Percentiles rank a stretch among this genome's conserved stretches.
phyloP scores from a whole-genome alignment of 2,113 vertebrate species.

The Brienomyrus brachyistius region DNA sequence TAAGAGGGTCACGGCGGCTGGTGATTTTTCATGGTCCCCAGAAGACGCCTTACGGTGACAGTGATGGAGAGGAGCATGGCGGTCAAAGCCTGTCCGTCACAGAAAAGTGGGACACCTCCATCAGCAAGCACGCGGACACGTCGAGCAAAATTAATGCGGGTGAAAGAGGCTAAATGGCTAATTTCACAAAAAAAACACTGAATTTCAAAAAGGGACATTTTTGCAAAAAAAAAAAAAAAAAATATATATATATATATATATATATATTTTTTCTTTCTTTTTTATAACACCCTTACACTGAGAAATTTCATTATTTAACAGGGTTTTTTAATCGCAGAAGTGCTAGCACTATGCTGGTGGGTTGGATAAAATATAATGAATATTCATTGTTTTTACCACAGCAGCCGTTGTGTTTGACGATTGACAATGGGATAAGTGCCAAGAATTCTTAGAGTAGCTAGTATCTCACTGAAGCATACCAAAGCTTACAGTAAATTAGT shows the following conservation, averaged over 20 bases:
- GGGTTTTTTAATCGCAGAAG: background rate
- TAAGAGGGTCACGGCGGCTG: background rate
- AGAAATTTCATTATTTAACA: slow-evolving; percentile 3
- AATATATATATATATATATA: no score
- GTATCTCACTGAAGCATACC: background rate
- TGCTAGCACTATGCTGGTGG: background rate
- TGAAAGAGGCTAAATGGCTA: background rate
- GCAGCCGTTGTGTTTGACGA: background rate
- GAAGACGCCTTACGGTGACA: background rate
- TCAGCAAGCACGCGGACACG: background rate
- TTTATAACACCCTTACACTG: background rate
- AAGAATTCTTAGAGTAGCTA: background rate
- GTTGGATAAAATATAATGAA: slow-evolving; percentile 1
- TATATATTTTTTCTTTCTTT: background rate
- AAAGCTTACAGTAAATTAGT: background rate
- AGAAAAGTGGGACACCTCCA: background rate
- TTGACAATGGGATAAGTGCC: background rate
- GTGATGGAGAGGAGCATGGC: background rate
- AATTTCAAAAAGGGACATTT: background rate
- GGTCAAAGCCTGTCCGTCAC: background rate
- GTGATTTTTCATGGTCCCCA: background rate
- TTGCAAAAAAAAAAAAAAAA: background rate
- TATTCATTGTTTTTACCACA: background rate
- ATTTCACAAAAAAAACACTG: background rate
- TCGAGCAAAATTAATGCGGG: background rate